These are phyloP conservation scores for Nesogale talazaci DNA, from an alignment of 2,113 vertebrate species.

Conservation along the genomic window DNA sequence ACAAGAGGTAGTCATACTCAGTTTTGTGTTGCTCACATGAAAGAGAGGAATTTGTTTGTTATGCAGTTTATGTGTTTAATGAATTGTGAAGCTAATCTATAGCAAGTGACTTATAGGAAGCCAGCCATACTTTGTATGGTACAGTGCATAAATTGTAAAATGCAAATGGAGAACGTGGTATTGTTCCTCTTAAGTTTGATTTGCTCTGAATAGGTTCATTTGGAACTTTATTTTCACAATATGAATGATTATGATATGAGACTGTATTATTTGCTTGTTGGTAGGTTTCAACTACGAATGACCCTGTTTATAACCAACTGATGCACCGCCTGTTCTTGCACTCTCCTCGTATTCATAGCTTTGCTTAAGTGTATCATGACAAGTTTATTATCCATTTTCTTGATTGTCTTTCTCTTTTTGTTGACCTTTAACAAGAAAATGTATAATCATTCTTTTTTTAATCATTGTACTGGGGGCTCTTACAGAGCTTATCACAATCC, in stretches of 20 bases:
- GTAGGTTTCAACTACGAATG: no score
- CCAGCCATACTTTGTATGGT: neutral
- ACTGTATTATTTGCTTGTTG: neutral
- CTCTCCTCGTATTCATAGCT: no score
- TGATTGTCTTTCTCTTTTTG: no score
- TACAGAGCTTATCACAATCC: no score
- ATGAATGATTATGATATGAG: neutral
- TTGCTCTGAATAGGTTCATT: neutral
- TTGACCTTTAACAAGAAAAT: no score
- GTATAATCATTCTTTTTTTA: no score
- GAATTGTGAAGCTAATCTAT: neutral
- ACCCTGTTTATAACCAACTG: no score
- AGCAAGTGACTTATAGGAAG: neutral
- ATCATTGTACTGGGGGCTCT: no score
- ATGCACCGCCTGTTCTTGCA: no score
- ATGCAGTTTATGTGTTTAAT: neutral
- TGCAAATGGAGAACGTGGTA: neutral
- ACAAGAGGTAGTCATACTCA: neutral
- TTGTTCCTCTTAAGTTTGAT: neutral
- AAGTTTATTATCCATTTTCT: no score
- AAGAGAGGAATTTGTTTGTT: neutral
- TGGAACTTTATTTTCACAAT: slow-evolving; percentile 28
- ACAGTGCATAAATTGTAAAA: neutral
- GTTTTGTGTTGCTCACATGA: neutral
- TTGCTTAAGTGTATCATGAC: no score